Evolutionary conservation across 2,797 vertebrate species (phyloP).

Genomic region (Sus cebifrons): DNA sequence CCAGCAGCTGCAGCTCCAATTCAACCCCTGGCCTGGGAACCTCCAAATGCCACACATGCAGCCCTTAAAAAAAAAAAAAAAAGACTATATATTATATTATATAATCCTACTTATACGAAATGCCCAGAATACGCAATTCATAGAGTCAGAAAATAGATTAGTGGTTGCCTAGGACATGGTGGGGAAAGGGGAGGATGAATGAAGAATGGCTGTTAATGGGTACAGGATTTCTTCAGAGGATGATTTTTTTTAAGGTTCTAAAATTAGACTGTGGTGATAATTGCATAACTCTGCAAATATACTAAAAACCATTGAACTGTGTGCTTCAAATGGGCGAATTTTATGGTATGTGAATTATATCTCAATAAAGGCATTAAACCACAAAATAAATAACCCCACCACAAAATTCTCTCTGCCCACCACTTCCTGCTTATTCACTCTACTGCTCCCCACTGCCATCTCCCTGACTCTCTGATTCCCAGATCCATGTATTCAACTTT

Average conservation of each 20-base stretch:
- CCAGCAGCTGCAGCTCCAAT: too few relatives aligned
- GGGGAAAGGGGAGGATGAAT: not conserved
- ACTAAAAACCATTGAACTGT: not conserved
- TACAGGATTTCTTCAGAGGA: not conserved
- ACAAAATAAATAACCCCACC: not conserved
- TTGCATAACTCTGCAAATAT: not conserved
- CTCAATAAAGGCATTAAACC: not conserved
- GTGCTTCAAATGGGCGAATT: not conserved
- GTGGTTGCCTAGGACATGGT: not conserved
- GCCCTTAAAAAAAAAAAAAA: too few relatives aligned
- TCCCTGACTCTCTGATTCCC: not conserved
- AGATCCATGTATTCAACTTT: not conserved
- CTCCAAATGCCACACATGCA: too few relatives aligned
- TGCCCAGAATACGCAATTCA: not conserved
- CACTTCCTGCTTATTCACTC: not conserved
- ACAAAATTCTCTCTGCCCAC: not conserved
- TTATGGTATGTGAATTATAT: not conserved
- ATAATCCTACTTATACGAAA: conserved; percentile 4
- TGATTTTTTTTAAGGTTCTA: not conserved
- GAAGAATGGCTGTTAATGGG: not conserved
- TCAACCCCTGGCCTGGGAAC: too few relatives aligned
- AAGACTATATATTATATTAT: too few relatives aligned
- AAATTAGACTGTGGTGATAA: not conserved
- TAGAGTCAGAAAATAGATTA: not conserved
- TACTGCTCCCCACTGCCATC: not conserved